A percentile compares a stretch with the other conserved stretches of the same genome.
These are phyloP conservation scores for Megalurothrips usitatus DNA, from an alignment of 2,888 invertebrate species.

Conservation along the genomic window DNA sequence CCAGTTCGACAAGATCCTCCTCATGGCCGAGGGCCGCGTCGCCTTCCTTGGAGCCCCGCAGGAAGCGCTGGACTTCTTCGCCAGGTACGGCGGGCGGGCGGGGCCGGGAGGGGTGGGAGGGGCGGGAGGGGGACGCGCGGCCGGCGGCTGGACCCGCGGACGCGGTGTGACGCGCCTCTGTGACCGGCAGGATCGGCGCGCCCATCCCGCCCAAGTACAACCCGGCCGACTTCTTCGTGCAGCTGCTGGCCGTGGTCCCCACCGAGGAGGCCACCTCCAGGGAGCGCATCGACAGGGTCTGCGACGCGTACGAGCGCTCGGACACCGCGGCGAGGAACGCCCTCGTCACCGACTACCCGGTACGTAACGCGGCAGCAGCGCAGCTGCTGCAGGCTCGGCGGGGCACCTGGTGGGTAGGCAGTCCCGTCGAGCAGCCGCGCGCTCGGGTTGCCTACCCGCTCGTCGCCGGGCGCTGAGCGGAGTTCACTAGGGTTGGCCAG, in stretches of 20 bases:
- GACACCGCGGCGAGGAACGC: slow-evolving; percentile 42
- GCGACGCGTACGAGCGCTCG: slow-evolving; percentile 67
- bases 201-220: slow-evolving; percentile 86
- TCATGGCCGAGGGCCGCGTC: slow-evolving; percentile 88
- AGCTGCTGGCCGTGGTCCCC: slow-evolving; percentile 80
- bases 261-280: slow-evolving; percentile 75
- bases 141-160: neutral
- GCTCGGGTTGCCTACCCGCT: neutral
- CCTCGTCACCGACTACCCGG: slow-evolving; percentile 8
- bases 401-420: neutral
- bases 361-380: neutral
- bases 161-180: neutral
- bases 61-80: slow-evolving; percentile 77
- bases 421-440: neutral
- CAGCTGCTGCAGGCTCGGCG: too few species aligned
- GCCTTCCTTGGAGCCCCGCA: slow-evolving; percentile 80
- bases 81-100: slow-evolving; percentile 53
- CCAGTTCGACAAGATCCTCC: slow-evolving; percentile 80
- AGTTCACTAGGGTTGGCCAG: too few species aligned
- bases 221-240: slow-evolving; percentile 91
- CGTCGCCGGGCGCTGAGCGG: neutral
- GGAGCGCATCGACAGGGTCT: slow-evolving; percentile 71
- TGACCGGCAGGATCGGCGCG: slow-evolving; percentile 61
- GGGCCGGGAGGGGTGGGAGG: neutral
- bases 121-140: too few species aligned